These are phyloP conservation scores for Agrochola lychnidis DNA, from an alignment of 2,888 invertebrate species.

Conservation along the genomic window DNA sequence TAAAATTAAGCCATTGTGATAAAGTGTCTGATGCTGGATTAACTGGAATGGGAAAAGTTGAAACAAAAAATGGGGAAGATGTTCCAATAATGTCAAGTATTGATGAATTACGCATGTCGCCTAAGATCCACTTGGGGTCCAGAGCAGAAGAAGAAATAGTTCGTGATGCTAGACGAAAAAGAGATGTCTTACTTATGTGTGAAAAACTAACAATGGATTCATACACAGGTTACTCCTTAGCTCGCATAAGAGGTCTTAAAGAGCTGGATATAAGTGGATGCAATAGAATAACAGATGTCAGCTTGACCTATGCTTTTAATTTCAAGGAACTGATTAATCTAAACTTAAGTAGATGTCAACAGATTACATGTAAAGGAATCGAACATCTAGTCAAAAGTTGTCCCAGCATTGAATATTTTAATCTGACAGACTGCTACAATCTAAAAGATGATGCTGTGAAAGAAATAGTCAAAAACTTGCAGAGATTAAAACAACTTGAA, in stretches of 20 bases:
- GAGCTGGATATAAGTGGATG: constrained; percentile 93
- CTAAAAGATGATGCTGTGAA: constrained; percentile 92
- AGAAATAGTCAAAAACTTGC: constrained; percentile 81
- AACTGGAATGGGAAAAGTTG: constrained; percentile 91
- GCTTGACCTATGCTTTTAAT: constrained; percentile 92
- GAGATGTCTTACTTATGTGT: constrained; percentile 91
- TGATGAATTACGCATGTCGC: constrained; percentile 73
- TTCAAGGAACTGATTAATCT: constrained; percentile 92
- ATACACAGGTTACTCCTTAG: constrained; percentile 89
- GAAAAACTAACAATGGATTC: constrained; percentile 87
- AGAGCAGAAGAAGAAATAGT: constrained; percentile 93
- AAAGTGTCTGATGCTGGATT: constrained; percentile 93
- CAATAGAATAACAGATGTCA: constrained; percentile 93
- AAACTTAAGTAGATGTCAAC: constrained; percentile 92
- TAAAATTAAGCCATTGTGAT: constrained; percentile 92
- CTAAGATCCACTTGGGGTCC: constrained; percentile 91
- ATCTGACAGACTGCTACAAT: constrained; percentile 92
- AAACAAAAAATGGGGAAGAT: constrained; percentile 76
- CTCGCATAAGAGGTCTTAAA: constrained; percentile 88
- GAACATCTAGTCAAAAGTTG: constrained; percentile 92
- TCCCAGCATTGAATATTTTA: constrained; percentile 93
- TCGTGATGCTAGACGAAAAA: constrained; percentile 92
- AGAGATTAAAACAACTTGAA: constrained; percentile 90
- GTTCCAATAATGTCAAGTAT: constrained; percentile 80
- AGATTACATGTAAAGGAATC: constrained; percentile 92